phyloP scores from a whole-genome alignment of 2,888 invertebrate species.

The Trichacis sp. region DNA sequence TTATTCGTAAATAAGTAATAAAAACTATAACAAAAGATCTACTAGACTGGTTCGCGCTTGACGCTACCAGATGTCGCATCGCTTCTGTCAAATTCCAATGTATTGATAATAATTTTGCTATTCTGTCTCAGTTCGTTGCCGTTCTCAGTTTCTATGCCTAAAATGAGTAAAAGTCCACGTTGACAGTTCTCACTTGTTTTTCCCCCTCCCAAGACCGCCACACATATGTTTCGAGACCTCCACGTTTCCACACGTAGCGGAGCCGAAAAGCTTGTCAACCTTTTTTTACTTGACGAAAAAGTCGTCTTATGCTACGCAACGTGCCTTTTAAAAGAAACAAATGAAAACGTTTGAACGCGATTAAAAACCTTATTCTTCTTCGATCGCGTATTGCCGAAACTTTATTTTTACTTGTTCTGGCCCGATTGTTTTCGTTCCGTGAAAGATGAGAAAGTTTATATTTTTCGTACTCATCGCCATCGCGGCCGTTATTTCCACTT shows the following conservation, averaged over 20 bases:
- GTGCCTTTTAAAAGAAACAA: too few species aligned
- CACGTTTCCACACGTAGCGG: conserved; percentile 37
- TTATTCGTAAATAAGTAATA: too few species aligned
- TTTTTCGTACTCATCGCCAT: conserved; percentile 77
- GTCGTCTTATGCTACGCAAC: neutral
- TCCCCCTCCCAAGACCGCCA: neutral
- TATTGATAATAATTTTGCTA: too few species aligned
- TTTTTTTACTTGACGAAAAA: neutral
- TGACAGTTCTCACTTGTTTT: conserved; percentile 23
- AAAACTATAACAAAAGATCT: too few species aligned
- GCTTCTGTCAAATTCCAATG: too few species aligned
- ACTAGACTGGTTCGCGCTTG: too few species aligned
- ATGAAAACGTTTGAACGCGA: too few species aligned
- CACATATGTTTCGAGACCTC: conserved; percentile 26
- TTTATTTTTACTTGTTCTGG: neutral
- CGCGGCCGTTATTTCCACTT: conserved; percentile 79
- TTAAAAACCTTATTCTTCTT: conserved; percentile 7
- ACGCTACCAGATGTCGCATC: too few species aligned
- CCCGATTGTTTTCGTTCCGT: neutral
- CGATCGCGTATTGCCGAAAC: neutral
- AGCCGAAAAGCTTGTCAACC: conserved; percentile 23
- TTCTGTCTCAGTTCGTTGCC: too few species aligned
- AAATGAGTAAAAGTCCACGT: conserved; percentile 20
- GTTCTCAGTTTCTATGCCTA: too few species aligned
- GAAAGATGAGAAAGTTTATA: conserved; percentile 78